A percentile compares a stretch with the other conserved stretches of the same genome.
Evolutionary conservation across 2,113 vertebrate genomes (phyloP).

Genomic region (Pelusios castaneus): DNA sequence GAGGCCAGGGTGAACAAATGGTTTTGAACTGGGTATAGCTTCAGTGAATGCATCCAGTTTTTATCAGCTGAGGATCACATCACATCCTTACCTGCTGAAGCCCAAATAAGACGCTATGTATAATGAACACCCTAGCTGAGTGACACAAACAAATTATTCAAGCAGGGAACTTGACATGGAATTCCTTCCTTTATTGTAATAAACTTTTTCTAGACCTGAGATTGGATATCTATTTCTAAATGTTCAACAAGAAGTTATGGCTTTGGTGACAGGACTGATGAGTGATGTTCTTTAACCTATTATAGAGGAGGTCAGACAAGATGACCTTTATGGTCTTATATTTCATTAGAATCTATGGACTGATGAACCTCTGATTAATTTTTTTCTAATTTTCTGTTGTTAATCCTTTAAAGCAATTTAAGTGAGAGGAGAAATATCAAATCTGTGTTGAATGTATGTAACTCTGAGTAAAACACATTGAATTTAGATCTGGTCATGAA

Average conservation of each 20-base stretch:
- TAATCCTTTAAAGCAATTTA: background rate
- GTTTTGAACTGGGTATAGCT: too few relatives aligned
- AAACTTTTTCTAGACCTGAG: background rate
- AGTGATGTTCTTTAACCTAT: background rate
- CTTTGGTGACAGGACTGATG: background rate
- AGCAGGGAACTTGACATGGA: too few relatives aligned
- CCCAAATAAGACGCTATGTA: too few relatives aligned
- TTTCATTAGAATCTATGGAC: background rate
- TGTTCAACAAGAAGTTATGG: too few relatives aligned
- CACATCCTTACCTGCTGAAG: too few relatives aligned
- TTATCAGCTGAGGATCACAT: too few relatives aligned
- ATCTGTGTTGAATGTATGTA: too few relatives aligned
- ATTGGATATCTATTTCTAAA: background rate
- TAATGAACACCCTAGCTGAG: too few relatives aligned
- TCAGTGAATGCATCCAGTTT: too few relatives aligned
- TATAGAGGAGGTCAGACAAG: background rate
- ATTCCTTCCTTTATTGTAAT: background rate
- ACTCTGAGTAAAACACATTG: too few relatives aligned
- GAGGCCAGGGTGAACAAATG: too few relatives aligned
- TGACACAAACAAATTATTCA: too few relatives aligned
- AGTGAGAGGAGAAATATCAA: background rate
- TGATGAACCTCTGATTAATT: background rate
- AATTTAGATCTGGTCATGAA: background rate
- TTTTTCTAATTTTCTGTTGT: background rate
- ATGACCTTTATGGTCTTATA: background rate